phyloP scores from a whole-genome alignment of 1,140 invertebrate genomes.

The Wiebesia pumilae region DNA sequence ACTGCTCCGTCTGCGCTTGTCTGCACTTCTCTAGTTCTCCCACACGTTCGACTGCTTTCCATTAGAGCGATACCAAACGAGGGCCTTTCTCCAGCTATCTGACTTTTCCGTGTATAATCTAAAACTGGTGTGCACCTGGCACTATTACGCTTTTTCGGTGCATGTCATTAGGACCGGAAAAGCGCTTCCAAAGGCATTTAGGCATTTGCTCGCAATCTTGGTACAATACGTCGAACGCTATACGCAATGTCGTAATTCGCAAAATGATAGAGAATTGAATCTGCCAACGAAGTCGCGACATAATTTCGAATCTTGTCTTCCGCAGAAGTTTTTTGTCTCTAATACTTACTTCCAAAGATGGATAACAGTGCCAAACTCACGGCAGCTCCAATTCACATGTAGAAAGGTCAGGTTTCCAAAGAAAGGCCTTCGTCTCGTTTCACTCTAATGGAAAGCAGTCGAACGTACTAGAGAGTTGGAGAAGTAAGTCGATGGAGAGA shows the following conservation, averaged over 20 bases:
- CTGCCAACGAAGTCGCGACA: background rate
- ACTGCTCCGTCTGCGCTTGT: background rate
- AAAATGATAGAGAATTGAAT: background rate
- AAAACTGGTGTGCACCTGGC: background rate
- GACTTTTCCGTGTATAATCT: background rate
- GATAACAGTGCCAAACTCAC: background rate
- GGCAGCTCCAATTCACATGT: background rate
- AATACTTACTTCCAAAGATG: background rate
- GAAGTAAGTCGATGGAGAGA: background rate
- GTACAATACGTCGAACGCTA: too few relatives aligned
- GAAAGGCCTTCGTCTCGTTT: conserved; percentile 11
- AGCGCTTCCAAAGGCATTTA: background rate
- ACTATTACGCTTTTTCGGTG: conserved; percentile 39
- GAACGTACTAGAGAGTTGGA: background rate
- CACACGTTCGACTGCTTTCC: conserved; percentile 13
- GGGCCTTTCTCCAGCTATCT: conserved; percentile 15
- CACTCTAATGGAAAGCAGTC: background rate
- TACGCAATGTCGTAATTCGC: background rate
- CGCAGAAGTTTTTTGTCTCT: background rate
- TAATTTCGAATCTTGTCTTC: background rate
- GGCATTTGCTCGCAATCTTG: too few relatives aligned
- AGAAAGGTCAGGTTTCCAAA: background rate
- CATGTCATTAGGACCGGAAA: background rate
- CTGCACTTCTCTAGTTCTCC: background rate
- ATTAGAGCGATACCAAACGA: background rate